These are phyloP conservation scores for Aporophyla lueneburgensis DNA, from an alignment of 2,888 invertebrate genomes.

Conservation along the genomic window DNA sequence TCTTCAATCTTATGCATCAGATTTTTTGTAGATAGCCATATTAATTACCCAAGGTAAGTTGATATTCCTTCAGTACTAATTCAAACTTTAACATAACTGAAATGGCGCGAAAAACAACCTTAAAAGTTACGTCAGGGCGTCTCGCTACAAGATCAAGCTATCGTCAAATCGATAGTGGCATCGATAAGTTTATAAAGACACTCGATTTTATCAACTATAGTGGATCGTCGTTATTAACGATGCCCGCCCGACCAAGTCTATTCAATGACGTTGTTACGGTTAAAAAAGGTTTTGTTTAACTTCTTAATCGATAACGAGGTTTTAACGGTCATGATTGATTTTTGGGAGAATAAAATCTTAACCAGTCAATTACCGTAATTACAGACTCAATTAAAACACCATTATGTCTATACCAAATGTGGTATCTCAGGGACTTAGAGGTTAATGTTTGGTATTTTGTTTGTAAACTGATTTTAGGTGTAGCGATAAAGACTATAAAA, in stretches of 20 bases:
- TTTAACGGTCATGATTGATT: slow-evolving; percentile 73
- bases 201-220: slow-evolving; percentile 80
- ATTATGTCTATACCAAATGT: too few relatives aligned
- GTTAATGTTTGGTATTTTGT: too few relatives aligned
- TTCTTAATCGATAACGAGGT: slow-evolving; percentile 76
- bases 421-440: too few relatives aligned
- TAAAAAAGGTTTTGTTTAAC: slow-evolving; percentile 73
- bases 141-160: slow-evolving; percentile 74
- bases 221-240: slow-evolving; percentile 80
- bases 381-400: too few relatives aligned
- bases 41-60: not conserved
- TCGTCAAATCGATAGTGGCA: slow-evolving; percentile 76
- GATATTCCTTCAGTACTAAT: not conserved
- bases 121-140: slow-evolving; percentile 26
- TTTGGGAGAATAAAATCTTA: too few relatives aligned
- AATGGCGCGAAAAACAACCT: slow-evolving; percentile 4
- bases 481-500: too few relatives aligned
- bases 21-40: not conserved
- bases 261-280: slow-evolving; percentile 65
- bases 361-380: too few relatives aligned
- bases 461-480: too few relatives aligned
- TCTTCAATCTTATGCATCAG: not conserved
- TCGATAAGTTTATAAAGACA: slow-evolving; percentile 76
- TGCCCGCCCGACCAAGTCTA: slow-evolving; percentile 71
- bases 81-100: not conserved